Percentiles rank a stretch among this genome's conserved stretches.
These are phyloP conservation scores for Lasiurus borealis DNA, from an alignment of 2,113 vertebrate species.

Conservation along the genomic window DNA sequence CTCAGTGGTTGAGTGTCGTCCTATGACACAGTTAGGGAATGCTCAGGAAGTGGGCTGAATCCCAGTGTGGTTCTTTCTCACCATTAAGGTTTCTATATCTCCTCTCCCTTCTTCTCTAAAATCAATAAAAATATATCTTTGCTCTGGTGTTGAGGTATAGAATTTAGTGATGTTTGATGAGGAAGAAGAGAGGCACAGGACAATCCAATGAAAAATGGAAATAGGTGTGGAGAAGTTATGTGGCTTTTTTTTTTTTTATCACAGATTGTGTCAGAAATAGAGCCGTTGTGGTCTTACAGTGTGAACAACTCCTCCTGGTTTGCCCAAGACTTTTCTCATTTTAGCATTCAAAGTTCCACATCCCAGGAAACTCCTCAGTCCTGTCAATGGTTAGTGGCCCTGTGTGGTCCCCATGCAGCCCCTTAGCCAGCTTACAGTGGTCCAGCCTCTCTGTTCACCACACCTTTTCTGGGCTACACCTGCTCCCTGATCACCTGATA, in stretches of 20 bases:
- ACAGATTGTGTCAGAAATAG: not conserved
- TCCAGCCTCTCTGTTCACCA: not conserved
- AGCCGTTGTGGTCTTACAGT: not conserved
- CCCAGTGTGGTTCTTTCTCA: too few relatives aligned
- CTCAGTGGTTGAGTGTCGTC: too few relatives aligned
- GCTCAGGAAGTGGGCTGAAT: too few relatives aligned
- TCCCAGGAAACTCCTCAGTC: not conserved
- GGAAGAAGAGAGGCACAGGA: not conserved
- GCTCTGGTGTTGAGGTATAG: not conserved
- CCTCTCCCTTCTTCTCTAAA: not conserved
- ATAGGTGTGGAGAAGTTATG: not conserved
- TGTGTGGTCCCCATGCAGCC: not conserved
- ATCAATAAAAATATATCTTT: not conserved
- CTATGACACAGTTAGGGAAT: too few relatives aligned
- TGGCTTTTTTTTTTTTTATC: not conserved
- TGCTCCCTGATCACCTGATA: conserved; percentile 17
- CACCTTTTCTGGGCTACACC: not conserved
- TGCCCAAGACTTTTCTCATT: not conserved
- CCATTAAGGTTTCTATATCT: too few relatives aligned
- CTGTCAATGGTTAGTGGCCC: not conserved
- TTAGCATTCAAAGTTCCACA: not conserved
- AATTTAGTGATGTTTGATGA: not conserved
- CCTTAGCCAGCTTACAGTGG: not conserved
- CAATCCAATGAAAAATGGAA: not conserved
- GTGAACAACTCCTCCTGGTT: not conserved